Conservation (phyloP, 2,797 vertebrate genomes). For the Eurystomus glaucurus region DNA sequence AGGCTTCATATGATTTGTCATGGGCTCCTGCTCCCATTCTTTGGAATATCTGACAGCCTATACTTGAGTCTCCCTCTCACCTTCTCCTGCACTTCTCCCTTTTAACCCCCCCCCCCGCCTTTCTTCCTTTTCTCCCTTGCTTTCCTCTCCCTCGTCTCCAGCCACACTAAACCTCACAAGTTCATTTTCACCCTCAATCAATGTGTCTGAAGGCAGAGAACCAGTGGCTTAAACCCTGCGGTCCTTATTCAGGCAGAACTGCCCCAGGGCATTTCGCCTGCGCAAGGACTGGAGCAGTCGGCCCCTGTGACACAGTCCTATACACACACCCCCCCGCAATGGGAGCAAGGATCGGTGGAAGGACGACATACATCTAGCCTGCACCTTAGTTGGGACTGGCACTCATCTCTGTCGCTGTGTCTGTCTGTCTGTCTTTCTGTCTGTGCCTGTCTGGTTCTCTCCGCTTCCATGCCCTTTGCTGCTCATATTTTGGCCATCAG, state of each 20-base stretch:
- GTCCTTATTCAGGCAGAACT: neutral
- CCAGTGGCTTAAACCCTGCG: neutral
- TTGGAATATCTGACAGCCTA: constrained; percentile 64
- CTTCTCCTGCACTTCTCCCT: constrained; percentile 31
- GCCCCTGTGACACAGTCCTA: neutral
- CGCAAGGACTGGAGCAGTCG: neutral
- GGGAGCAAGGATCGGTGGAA: constrained; percentile 75
- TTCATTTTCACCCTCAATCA: constrained; percentile 29
- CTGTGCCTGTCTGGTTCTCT: constrained; percentile 68
- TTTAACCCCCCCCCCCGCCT: constrained; percentile 30
- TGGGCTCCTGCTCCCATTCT: constrained; percentile 63
- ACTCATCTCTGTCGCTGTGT: constrained; percentile 59
- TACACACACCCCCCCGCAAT: constrained; percentile 38
- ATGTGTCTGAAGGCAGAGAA: constrained; percentile 61
- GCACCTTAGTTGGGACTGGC: constrained; percentile 67
- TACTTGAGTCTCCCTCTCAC: constrained; percentile 58
- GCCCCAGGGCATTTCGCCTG: neutral
- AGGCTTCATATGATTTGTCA: constrained; percentile 64
- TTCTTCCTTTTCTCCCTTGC: constrained; percentile 38
- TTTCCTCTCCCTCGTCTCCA: constrained; percentile 39
- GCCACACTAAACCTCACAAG: constrained; percentile 60
- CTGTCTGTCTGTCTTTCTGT: constrained; percentile 58
- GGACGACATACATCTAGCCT: constrained; percentile 76
- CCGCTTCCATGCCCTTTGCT: constrained; percentile 76
- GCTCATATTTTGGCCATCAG: constrained; percentile 44